These are phyloP conservation scores for Eupeodes latifasciatus DNA, from an alignment of 2,888 invertebrate genomes.

Conservation along the genomic window DNA sequence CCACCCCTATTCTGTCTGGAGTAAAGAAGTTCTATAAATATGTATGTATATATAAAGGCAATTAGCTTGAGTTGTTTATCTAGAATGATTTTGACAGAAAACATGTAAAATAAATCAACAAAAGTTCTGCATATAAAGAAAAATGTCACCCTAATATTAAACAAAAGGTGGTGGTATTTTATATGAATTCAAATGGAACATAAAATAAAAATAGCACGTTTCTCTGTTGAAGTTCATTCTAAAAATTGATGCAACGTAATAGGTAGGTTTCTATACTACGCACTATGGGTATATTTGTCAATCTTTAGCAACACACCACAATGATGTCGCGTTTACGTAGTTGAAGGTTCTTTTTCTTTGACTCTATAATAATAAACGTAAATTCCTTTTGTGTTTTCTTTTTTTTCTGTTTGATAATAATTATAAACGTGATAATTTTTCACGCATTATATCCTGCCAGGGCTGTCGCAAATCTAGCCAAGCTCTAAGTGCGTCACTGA, in stretches of 20 bases:
- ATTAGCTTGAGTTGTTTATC: conserved; percentile 65
- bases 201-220: conserved; percentile 39
- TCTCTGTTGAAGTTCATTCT: conserved; percentile 24
- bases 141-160: conserved; percentile 52
- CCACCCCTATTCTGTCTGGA: conserved; percentile 41
- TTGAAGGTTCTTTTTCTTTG: conserved; percentile 62
- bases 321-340: conserved; percentile 32
- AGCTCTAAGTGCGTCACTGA: neutral
- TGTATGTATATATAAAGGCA: neutral
- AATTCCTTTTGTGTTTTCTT: conserved; percentile 31
- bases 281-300: conserved; percentile 37
- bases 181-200: neutral
- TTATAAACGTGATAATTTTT: conserved; percentile 64
- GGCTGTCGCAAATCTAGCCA: neutral
- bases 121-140: neutral
- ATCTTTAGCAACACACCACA: conserved; percentile 6
- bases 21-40: neutral
- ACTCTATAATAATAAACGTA: conserved; percentile 28
- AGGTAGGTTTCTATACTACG: neutral
- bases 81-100: conserved; percentile 47
- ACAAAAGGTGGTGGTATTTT: neutral
- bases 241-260: conserved; percentile 21
- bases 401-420: neutral
- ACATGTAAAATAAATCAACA: conserved; percentile 47
- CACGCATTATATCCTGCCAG: conserved; percentile 54